Base-by-base conservation (phyloP, 2,888 invertebrate species). In the Catocala fraxini region DNA sequence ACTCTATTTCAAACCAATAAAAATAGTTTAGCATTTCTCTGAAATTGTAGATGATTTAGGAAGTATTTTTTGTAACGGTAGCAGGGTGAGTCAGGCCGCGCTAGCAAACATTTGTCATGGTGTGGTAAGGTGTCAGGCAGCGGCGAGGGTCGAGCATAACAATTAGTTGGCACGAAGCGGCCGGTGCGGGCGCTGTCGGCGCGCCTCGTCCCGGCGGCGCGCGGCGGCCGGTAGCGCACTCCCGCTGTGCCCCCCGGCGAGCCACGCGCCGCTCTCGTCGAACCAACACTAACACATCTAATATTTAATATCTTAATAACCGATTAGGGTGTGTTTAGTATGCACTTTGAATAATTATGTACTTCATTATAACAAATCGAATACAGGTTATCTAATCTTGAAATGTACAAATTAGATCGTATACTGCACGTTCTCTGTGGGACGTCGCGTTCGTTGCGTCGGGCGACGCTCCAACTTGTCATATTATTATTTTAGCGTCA, bases 291-390 rank as follows among this genome's bases (percentile, higher is more conserved):
- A 81, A 79, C 83, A 77, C 77, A 68, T 78, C 77, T 84, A 85
- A 90, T 91, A 90, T 91, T 88, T 93, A 92, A 93, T 92, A 93
- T 90, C 93, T 91, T 92, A 92, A 93, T 93, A 92, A 90, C 88
- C 86, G 84, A 87, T 93, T 88, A 89, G 89, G 85, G 88, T 82
- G 83, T 86, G 84, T 86, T 89, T 86, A 88, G 80, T 83, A 86
- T 85, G 83, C 85, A 84, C 83, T 87, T 85, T 84, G 81, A 86
- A 87, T 89, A 90, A 91, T 91, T 86, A 90, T 83, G 79, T 83
- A 88, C 86, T 85, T 83, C 82, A 79, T 84, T 81, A 80, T 76
- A 81, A 83, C 81, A 82, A 82, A 79, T 83, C 75, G 79, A 73
- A 76, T 71, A 71, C 75, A 70, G 62, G 73, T 79, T 70, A 80